These are phyloP conservation scores for Clangula hyemalis DNA, from an alignment of 2,797 vertebrate genomes.

Conservation along the genomic window DNA sequence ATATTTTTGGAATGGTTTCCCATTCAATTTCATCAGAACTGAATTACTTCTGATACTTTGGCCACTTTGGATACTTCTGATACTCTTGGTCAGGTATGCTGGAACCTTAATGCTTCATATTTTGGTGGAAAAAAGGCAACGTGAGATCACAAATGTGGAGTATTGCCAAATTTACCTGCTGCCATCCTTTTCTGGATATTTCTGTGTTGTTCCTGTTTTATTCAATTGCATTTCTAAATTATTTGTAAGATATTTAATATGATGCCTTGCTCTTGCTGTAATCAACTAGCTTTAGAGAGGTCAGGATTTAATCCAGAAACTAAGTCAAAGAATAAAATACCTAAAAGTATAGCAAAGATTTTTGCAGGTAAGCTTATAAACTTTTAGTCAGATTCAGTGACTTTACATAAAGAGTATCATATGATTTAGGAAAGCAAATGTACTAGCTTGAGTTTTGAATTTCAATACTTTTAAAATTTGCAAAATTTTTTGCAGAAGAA, in stretches of 20 bases:
- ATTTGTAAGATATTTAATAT: not conserved
- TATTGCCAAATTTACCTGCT: not conserved
- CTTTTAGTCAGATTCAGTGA: not conserved
- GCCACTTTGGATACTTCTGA: not conserved
- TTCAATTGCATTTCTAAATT: not conserved
- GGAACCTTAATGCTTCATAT: not conserved
- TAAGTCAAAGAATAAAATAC: not conserved
- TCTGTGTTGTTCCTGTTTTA: not conserved
- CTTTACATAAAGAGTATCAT: not conserved
- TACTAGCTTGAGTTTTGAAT: not conserved
- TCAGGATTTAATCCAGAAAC: not conserved
- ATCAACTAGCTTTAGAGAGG: not conserved
- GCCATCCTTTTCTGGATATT: not conserved
- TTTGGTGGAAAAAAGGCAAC: not conserved
- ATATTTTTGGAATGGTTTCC: not conserved
- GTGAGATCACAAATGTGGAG: not conserved
- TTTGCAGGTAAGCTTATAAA: not conserved
- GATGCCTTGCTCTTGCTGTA: not conserved
- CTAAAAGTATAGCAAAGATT: not conserved
- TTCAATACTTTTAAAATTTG: not conserved
- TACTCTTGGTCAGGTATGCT: not conserved
- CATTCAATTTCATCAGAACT: not conserved
- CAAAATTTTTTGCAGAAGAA: not conserved
- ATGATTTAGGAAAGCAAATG: not conserved
- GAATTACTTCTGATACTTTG: not conserved